Base-by-base conservation (phyloP, 2,888 invertebrate genomes). In the Shargacucullia verbasci region DNA sequence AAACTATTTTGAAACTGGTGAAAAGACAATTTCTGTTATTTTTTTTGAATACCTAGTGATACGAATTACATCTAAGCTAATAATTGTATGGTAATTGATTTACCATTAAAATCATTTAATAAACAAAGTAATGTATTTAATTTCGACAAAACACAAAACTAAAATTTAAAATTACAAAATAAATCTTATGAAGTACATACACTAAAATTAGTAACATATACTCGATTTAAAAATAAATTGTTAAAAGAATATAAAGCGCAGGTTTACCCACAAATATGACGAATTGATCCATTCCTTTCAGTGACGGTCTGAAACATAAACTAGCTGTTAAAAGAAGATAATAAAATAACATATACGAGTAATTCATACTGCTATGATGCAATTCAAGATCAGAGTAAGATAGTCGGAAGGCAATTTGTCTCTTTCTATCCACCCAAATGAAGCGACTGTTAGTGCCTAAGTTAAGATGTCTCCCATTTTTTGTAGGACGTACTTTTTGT, bases 61-160 rank as follows among this genome's bases (percentile, higher is more conserved):
- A 79, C 62, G 59, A 71, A 70, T 72, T 75, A 79, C 62, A 71
- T 65, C 20, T 81, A 83, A 80, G 77, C 69, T 69, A 76, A 76
- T 59, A 66, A 20, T 48, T 76, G 80, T 79, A 78, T 63, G 87
- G 85, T 87, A 85, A 83, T 79, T 73, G 76, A 83, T 80, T 83
- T 86, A 82, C 87, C 85, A 86, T 80, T 77, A 76, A 75, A 74
- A 77, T 70, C 69, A 63, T 62, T 64, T 50, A 61, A 58, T 33
- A 56, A 67, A 29, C 29, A 57, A 58, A 50, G 45, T 45, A n/a
- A 52, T 54, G 50, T 65, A 48, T 71, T 73, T 77, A 54, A 29
- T 20, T 39, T 27, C 38, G 44, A 33, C 25, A 29, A 34, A 13
- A 49, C 11, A 29, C 31, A 65, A 45, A 47, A 55, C 43, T 29